Evolutionary conservation across 2,113 vertebrate genomes (phyloP).

Genomic region (Phylloscopus whistleri): DNA sequence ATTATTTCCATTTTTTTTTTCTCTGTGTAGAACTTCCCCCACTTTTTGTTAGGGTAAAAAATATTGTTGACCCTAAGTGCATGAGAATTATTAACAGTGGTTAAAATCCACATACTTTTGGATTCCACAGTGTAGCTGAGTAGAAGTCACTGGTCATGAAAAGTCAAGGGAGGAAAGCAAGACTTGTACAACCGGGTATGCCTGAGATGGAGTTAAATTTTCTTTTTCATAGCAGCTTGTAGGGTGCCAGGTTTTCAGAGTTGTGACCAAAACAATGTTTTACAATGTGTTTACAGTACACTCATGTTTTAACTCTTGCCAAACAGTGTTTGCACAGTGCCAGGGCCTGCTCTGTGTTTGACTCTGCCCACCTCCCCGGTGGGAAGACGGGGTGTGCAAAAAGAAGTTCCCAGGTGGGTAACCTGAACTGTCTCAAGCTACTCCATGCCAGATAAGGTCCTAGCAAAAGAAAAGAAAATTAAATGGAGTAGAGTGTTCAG

Average conservation of each 20-base stretch:
- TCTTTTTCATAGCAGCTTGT: background rate
- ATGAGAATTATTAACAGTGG: background rate
- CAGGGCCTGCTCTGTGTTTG: background rate
- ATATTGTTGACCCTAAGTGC: background rate
- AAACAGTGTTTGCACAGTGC: background rate
- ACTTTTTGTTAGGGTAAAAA: background rate
- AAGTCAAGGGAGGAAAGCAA: background rate
- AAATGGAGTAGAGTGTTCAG: background rate
- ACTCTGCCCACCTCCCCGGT: background rate
- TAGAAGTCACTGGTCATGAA: background rate
- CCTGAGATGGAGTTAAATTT: background rate
- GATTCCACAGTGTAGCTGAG: background rate
- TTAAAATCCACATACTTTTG: background rate
- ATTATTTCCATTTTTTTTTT: background rate
- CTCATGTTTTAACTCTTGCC: background rate
- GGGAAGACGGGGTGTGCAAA: background rate
- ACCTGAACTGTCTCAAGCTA: background rate
- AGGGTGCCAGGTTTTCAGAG: background rate
- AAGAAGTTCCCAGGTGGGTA: background rate
- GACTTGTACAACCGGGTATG: background rate
- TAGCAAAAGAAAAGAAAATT: background rate
- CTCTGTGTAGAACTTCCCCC: background rate
- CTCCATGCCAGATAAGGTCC: rapidly evolving
- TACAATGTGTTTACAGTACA: background rate
- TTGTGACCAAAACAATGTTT: background rate